These are phyloP conservation scores for Altica lythri DNA, from an alignment of 2,888 invertebrate genomes.

Conservation along the genomic window DNA sequence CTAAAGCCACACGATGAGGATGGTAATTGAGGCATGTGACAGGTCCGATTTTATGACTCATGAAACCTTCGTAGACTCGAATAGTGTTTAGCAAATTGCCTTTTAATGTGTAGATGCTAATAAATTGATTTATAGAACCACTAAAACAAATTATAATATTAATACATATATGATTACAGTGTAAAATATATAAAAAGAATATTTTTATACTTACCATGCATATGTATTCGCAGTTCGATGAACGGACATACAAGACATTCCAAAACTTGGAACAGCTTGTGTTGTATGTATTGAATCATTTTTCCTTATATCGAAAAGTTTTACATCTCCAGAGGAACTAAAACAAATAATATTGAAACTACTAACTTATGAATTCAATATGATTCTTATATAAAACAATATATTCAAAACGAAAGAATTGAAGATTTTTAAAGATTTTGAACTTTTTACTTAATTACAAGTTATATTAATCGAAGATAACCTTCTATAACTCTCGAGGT, in stretches of 20 bases:
- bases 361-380: no score
- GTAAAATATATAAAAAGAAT: no score
- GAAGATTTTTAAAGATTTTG: no score
- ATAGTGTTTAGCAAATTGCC: slow-evolving; percentile 78
- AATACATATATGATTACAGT: not conserved
- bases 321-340: slow-evolving; percentile 77
- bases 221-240: slow-evolving; percentile 81
- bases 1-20: slow-evolving; percentile 81
- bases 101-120: slow-evolving; percentile 75
- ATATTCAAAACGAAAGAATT: no score
- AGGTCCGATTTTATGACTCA: slow-evolving; percentile 83
- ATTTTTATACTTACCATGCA: slow-evolving; percentile 86
- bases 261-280: slow-evolving; percentile 70
- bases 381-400: no score
- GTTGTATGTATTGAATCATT: slow-evolving; percentile 63
- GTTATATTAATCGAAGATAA: no score
- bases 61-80: slow-evolving; percentile 90
- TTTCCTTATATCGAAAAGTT: slow-evolving; percentile 73
- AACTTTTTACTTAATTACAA: no score
- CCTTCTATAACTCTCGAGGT: no score
- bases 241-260: slow-evolving; percentile 81
- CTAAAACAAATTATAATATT: slow-evolving; percentile 59
- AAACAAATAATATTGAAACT: no score
- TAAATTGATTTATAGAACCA: slow-evolving; percentile 77
- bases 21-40: slow-evolving; percentile 90